Evolutionary conservation across 2,888 invertebrate species (phyloP).

Genomic region (Polydesmus complanatus): DNA sequence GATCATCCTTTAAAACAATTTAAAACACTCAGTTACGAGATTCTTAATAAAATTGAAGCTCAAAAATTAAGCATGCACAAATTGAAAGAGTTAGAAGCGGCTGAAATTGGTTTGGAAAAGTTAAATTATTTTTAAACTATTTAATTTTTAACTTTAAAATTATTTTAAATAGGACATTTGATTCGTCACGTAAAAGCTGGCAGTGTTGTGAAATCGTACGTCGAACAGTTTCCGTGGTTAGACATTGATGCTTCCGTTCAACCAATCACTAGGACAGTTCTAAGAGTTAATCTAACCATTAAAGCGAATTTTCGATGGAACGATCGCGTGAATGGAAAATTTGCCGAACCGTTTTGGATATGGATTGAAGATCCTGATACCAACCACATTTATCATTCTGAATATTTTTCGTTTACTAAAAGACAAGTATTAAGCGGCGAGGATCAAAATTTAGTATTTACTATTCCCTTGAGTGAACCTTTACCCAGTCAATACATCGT

Average conservation of each 20-base stretch:
- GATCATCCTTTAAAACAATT: slow-evolving; percentile 78
- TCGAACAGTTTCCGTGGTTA: slow-evolving; percentile 69
- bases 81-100: slow-evolving; percentile 70
- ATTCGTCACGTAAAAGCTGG: slow-evolving; percentile 64
- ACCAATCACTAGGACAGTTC: slow-evolving; percentile 86
- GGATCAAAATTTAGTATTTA: slow-evolving; percentile 75
- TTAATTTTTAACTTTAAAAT: not conserved
- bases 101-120: slow-evolving; percentile 56
- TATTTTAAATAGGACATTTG: slow-evolving; percentile 42
- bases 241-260: slow-evolving; percentile 72
- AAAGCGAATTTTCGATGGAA: slow-evolving; percentile 68
- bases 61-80: slow-evolving; percentile 58
- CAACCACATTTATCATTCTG: slow-evolving; percentile 90
- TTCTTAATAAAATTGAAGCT: slow-evolving; percentile 66
- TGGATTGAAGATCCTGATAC: slow-evolving; percentile 95
- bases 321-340: slow-evolving; percentile 74
- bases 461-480: slow-evolving; percentile 84
- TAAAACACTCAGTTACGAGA: slow-evolving; percentile 50
- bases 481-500: slow-evolving; percentile 85
- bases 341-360: slow-evolving; percentile 84
- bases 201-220: slow-evolving; percentile 60
- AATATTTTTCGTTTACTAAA: slow-evolving; percentile 70
- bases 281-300: slow-evolving; percentile 66
- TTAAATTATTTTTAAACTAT: not conserved
- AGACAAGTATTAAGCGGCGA: slow-evolving; percentile 60